Percentiles rank a stretch among this genome's conserved stretches.
Conservation (phyloP, 2,888 invertebrate species). For the Oxystoma pomonae region DNA sequence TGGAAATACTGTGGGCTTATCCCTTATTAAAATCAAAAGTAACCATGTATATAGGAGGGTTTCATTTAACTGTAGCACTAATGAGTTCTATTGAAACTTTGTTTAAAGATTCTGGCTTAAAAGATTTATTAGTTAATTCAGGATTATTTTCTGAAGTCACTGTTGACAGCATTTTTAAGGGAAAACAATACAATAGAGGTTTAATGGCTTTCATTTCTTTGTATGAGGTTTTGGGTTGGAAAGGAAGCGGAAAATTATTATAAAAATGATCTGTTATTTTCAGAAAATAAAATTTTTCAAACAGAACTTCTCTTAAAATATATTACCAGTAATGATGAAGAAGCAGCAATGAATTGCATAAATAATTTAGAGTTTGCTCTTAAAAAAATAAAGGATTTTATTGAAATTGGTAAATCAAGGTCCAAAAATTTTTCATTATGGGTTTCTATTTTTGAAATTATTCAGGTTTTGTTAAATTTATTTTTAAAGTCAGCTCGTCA, state of each 20-base stretch:
- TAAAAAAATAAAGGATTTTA: no score
- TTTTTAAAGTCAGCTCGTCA: no score
- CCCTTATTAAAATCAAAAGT: slow-evolving; percentile 21
- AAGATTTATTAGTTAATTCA: slow-evolving; percentile 12
- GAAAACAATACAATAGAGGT: neutral
- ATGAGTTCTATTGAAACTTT: slow-evolving; percentile 24
- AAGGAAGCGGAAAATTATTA: neutral
- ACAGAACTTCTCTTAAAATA: no score
- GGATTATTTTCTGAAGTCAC: slow-evolving; percentile 16
- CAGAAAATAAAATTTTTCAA: neutral
- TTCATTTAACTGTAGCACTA: slow-evolving; percentile 22
- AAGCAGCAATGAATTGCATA: no score
- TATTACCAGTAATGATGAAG: no score
- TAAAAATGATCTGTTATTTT: neutral
- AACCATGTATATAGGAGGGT: slow-evolving; percentile 18
- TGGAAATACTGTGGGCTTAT: slow-evolving; percentile 23
- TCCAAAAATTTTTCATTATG: no score
- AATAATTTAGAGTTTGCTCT: no score
- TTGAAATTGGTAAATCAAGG: no score
- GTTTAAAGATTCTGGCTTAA: slow-evolving; percentile 24
- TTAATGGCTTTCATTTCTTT: neutral
- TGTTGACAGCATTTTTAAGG: neutral
- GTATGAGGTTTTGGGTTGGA: neutral
- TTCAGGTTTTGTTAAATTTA: no score
- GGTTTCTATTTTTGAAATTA: no score